Percentiles rank a stretch among this genome's conserved stretches.
Evolutionary conservation across 2,113 vertebrate species (phyloP).

Genomic region (Hassar affinis): DNA sequence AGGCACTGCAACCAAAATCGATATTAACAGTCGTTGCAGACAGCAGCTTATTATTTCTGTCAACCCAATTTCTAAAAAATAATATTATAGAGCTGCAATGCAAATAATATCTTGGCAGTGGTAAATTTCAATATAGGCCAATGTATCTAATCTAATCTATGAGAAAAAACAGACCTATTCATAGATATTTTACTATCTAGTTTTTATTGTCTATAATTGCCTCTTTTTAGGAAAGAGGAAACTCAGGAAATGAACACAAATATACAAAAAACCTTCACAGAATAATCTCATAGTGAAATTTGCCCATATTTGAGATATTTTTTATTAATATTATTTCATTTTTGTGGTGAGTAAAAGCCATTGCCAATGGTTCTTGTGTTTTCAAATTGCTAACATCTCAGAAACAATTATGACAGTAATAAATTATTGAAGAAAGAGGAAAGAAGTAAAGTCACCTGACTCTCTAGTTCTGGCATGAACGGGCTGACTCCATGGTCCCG

Average conservation of each 20-base stretch:
- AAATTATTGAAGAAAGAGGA: background rate
- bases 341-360: background rate
- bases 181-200: too few species aligned
- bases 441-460: conserved; percentile 64
- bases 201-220: background rate
- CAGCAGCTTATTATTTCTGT: background rate
- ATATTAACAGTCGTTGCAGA: conserved; percentile 10
- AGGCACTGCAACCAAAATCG: conserved; percentile 75
- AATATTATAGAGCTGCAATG: too few species aligned
- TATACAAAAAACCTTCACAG: background rate
- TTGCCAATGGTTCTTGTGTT: background rate
- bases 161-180: too few species aligned
- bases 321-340: background rate
- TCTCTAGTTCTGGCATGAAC: conserved; percentile 84
- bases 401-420: background rate
- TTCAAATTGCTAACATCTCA: background rate
- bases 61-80: background rate
- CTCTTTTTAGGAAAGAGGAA: background rate
- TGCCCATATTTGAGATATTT: background rate
- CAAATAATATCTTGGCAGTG: background rate
- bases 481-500: conserved; percentile 84
- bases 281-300: background rate
- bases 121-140: background rate
- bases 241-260: background rate
- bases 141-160: background rate